phyloP scores from a whole-genome alignment of 2,888 invertebrate genomes.

The Celastrina argiolus region DNA sequence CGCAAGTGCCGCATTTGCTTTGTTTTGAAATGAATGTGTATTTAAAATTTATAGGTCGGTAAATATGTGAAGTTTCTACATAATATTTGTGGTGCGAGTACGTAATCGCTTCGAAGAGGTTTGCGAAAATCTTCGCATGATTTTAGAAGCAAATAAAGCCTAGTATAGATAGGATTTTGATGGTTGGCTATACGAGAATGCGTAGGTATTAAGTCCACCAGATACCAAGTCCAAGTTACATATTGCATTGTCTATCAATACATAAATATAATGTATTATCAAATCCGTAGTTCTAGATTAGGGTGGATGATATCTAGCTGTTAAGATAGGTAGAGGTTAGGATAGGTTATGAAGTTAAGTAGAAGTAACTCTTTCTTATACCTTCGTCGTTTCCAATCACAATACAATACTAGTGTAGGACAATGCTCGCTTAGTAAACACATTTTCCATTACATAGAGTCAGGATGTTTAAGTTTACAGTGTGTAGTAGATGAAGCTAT shows the following conservation, averaged over 20 bases:
- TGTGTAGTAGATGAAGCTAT: constrained; percentile 46
- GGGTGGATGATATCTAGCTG: too few relatives aligned
- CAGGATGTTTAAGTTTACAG: constrained; percentile 35
- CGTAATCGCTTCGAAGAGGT: background rate
- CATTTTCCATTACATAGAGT: constrained; percentile 29
- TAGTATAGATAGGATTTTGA: background rate
- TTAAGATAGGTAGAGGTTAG: too few relatives aligned
- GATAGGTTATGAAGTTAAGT: too few relatives aligned
- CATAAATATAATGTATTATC: too few relatives aligned
- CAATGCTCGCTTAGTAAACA: background rate
- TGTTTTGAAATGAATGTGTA: constrained; percentile 22
- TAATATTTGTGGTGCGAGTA: constrained; percentile 16
- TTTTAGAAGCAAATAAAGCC: background rate
- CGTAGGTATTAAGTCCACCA: too few relatives aligned
- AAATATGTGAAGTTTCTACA: constrained; percentile 22
- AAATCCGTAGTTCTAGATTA: too few relatives aligned
- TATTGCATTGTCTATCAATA: too few relatives aligned
- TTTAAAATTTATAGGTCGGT: constrained; percentile 21
- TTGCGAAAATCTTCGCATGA: background rate
- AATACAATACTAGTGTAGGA: background rate
- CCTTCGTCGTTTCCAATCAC: background rate
- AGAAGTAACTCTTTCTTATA: background rate
- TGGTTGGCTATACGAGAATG: background rate
- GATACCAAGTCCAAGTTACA: too few relatives aligned
- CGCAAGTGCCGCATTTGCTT: constrained; percentile 1